Percentiles rank a stretch among this genome's conserved stretches.
These are phyloP conservation scores for Brachionichthys hirsutus DNA, from an alignment of 2,113 vertebrate species.

Conservation along the genomic window DNA sequence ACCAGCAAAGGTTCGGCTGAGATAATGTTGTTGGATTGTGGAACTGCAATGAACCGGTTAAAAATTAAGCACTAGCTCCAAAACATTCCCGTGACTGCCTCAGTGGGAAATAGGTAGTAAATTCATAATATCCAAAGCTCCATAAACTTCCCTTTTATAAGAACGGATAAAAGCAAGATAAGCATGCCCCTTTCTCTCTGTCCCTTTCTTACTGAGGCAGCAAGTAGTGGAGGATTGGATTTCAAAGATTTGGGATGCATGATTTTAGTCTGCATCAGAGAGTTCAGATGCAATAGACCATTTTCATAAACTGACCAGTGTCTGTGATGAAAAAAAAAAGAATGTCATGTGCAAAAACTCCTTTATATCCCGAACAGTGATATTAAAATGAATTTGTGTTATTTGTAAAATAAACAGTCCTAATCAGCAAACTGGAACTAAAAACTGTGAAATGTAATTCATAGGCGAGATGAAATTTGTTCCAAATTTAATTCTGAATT, in stretches of 20 bases:
- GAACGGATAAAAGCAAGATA: constrained; percentile 21
- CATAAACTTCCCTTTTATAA: constrained; percentile 1
- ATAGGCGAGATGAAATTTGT: neutral
- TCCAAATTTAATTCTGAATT: neutral
- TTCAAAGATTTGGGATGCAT: neutral
- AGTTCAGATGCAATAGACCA: constrained; percentile 1
- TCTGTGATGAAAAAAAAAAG: too few relatives aligned
- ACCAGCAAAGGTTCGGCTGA: too few relatives aligned
- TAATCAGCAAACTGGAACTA: neutral
- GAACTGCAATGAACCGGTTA: too few relatives aligned
- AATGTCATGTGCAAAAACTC: too few relatives aligned
- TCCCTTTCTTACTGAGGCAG: constrained; percentile 17
- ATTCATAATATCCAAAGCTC: constrained; percentile 12
- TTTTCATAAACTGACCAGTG: too few relatives aligned
- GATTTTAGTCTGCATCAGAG: constrained; percentile 35
- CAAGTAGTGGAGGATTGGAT: constrained; percentile 16
- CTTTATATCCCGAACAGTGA: too few relatives aligned
- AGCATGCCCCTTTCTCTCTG: constrained; percentile 14
- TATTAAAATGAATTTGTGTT: neutral
- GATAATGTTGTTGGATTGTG: too few relatives aligned
- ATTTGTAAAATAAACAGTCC: neutral
- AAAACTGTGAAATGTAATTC: neutral
- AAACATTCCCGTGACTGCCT: too few relatives aligned
- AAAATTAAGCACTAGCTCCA: too few relatives aligned
- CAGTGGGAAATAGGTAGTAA: too few relatives aligned